phyloP scores from a whole-genome alignment of 2,797 vertebrate species.

The Galago senegalensis region DNA sequence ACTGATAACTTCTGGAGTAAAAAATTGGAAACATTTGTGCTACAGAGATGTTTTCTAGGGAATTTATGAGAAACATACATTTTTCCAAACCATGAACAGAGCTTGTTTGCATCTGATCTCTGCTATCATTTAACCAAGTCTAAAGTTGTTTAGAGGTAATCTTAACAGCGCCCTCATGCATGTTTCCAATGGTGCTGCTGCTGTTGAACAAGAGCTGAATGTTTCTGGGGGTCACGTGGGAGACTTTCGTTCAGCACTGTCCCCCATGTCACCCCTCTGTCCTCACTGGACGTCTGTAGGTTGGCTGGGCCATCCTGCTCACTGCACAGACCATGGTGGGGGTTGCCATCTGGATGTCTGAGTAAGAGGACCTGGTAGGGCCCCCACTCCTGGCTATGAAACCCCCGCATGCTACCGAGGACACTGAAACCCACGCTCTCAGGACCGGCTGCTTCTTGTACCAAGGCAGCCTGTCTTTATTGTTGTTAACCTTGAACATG shows the following conservation, averaged over 20 bases:
- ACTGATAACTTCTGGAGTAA: no score
- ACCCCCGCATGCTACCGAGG: accelerated
- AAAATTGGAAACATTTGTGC: not conserved
- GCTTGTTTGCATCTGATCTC: not conserved
- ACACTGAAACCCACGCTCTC: not conserved
- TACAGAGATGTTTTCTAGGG: accelerated
- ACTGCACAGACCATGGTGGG: accelerated
- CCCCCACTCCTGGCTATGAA: no score
- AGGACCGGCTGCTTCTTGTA: not conserved
- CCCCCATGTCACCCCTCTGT: not conserved
- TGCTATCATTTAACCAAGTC: not conserved
- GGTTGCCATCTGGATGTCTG: not conserved
- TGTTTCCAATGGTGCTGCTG: no score
- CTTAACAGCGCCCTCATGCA: accelerated
- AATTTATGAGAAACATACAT: not conserved
- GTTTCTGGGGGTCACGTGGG: not conserved
- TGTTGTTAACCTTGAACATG: not conserved
- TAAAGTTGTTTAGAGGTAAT: not conserved
- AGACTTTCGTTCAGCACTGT: not conserved
- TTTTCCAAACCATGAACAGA: not conserved
- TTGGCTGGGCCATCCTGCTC: not conserved
- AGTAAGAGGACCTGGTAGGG: not conserved
- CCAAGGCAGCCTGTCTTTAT: not conserved
- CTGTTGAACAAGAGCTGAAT: no score
- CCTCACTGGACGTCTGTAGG: not conserved